Conservation (phyloP, 2,888 invertebrate species). For the Synergus japonicus region DNA sequence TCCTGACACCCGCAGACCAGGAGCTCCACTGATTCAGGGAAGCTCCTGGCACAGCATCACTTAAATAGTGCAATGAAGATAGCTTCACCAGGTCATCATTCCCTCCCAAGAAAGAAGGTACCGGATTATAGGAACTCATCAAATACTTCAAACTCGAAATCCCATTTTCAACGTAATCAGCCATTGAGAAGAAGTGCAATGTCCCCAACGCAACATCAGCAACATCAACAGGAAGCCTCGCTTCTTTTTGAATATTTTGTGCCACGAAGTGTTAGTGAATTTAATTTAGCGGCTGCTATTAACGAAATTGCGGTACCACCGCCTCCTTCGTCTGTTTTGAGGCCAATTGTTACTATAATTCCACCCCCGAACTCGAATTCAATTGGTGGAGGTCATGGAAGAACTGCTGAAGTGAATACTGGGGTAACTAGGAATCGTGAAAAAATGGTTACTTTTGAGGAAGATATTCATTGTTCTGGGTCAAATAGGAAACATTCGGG, state of each 20-base stretch:
- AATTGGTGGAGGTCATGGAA: constrained; percentile 57
- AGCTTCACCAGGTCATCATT: constrained; percentile 78
- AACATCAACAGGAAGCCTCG: constrained; percentile 74
- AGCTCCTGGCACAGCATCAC: constrained; percentile 72
- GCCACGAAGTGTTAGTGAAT: constrained; percentile 90
- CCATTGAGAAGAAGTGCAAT: constrained; percentile 82
- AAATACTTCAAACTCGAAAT: constrained; percentile 49
- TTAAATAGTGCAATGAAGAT: constrained; percentile 68
- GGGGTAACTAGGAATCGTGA: constrained; percentile 80
- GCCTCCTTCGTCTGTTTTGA: constrained; percentile 75
- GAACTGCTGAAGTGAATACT: constrained; percentile 66
- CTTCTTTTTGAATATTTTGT: constrained; percentile 87
- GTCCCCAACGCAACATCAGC: constrained; percentile 64
- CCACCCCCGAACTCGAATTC: constrained; percentile 60
- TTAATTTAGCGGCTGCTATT: constrained; percentile 84
- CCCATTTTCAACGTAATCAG: constrained; percentile 82
- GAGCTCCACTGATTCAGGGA: constrained; percentile 76
- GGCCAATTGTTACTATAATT: constrained; percentile 67
- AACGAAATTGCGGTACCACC: constrained; percentile 80
- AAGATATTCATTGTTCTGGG: constrained; percentile 78
- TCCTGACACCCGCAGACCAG: constrained; percentile 80
- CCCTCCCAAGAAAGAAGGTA: constrained; percentile 78
- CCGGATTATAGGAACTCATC: constrained; percentile 65
- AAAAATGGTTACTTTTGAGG: constrained; percentile 90
- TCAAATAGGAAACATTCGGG: constrained; percentile 75